A percentile compares a stretch with the other conserved stretches of the same genome.
These are phyloP conservation scores for Spongia lamella DNA, from an alignment of 37 sponge, comb jelly and placozoan species.

Conservation along the genomic window DNA sequence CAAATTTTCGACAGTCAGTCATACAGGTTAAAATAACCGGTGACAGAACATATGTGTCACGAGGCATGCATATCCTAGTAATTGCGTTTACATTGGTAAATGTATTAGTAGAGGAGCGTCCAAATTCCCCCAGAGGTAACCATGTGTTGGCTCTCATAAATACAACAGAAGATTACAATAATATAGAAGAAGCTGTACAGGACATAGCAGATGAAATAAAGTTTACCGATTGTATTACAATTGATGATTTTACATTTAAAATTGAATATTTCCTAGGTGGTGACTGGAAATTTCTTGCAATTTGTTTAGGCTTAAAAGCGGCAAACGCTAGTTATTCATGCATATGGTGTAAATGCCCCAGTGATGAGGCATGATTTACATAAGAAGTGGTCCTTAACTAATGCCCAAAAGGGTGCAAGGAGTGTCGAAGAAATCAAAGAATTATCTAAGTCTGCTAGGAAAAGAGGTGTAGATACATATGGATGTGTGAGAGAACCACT, in stretches of 20 bases:
- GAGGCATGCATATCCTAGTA: not conserved
- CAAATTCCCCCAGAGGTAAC: not conserved
- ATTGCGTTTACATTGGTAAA: not conserved
- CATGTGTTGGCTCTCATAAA: constrained; percentile 8
- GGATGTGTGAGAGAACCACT: too few relatives aligned
- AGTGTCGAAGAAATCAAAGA: too few relatives aligned
- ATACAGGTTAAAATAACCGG: constrained; percentile 11
- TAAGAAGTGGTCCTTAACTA: too few relatives aligned
- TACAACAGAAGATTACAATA: not conserved
- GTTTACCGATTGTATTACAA: not conserved
- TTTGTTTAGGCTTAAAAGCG: not conserved
- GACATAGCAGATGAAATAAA: constrained; percentile 14
- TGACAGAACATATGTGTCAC: constrained; percentile 13
- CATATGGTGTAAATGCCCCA: constrained; percentile 28
- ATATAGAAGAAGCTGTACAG: not conserved
- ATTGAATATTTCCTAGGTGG: not conserved
- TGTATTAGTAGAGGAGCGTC: not conserved
- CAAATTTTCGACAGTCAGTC: too few relatives aligned
- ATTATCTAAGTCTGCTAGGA: too few relatives aligned
- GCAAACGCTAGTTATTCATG: constrained; percentile 5
- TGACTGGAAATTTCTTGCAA: constrained; percentile 22
- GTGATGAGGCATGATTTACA: too few relatives aligned
- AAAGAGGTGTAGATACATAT: too few relatives aligned
- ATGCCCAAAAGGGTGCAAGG: too few relatives aligned
- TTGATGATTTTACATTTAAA: not conserved